These are phyloP conservation scores for Heliconius aoede DNA, from an alignment of 2,888 invertebrate genomes.

Conservation along the genomic window DNA sequence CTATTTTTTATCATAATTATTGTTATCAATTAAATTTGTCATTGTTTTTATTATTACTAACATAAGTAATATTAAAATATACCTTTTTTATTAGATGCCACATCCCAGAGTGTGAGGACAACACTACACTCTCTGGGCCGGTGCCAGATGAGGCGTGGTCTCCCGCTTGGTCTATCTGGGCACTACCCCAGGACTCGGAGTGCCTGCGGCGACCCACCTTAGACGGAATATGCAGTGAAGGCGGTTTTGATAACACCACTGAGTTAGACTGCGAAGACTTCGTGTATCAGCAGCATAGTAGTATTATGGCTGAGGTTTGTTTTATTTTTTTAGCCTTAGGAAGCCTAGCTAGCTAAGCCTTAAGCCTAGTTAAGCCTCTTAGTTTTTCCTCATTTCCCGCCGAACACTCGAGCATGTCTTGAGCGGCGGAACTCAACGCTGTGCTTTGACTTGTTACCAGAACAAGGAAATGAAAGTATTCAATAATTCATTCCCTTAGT, in stretches of 20 bases:
- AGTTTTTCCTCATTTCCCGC: too few species aligned
- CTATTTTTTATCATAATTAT: too few species aligned
- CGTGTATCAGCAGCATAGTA: constrained; percentile 76
- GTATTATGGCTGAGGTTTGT: constrained; percentile 82
- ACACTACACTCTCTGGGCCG: constrained; percentile 52
- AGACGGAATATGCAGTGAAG: constrained; percentile 58
- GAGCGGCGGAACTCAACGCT: background rate
- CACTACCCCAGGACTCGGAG: constrained; percentile 59
- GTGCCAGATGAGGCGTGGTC: constrained; percentile 53
- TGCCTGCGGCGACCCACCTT: constrained; percentile 60
- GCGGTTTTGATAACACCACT: constrained; percentile 68
- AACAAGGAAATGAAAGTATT: background rate
- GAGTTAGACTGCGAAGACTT: constrained; percentile 67
- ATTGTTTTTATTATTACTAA: background rate
- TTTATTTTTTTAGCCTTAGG: background rate
- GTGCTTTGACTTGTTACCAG: background rate
- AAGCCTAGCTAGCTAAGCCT: too few species aligned
- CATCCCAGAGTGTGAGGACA: constrained; percentile 80
- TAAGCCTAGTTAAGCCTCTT: background rate
- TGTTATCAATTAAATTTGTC: too few species aligned
- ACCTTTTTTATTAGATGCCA: constrained; percentile 66
- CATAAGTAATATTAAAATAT: background rate
- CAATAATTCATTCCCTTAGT: background rate
- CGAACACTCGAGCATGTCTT: too few species aligned
- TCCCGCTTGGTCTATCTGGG: constrained; percentile 60